These are phyloP conservation scores for Heteromyza rotundicornis DNA, from an alignment of 2,888 invertebrate genomes.

Conservation along the genomic window DNA sequence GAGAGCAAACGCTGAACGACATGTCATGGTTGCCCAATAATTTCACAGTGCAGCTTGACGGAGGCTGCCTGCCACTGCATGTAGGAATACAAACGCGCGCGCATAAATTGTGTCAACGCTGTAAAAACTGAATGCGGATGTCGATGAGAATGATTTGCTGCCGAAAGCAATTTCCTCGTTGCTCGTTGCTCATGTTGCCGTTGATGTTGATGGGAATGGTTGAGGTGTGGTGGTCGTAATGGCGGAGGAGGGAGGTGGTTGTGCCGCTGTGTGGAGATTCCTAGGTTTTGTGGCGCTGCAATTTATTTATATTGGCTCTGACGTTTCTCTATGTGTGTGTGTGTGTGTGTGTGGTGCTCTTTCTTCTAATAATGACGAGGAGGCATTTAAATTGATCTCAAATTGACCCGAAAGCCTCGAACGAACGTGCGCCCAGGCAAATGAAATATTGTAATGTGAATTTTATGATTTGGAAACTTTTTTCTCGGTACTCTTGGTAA, in stretches of 20 bases:
- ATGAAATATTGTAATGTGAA: not conserved
- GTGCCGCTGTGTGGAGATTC: too few relatives aligned
- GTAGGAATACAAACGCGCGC: not conserved
- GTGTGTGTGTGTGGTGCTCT: not conserved
- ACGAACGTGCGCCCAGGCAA: not conserved
- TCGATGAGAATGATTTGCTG: conserved; percentile 2
- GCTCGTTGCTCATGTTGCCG: not conserved
- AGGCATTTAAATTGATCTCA: conserved; percentile 2
- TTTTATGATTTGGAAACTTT: not conserved
- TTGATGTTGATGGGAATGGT: too few relatives aligned
- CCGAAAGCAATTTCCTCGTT: conserved; percentile 1
- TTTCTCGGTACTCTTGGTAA: not conserved
- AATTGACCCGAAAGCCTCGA: not conserved
- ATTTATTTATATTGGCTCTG: too few relatives aligned
- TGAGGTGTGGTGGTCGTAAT: too few relatives aligned
- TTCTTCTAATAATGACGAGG: not conserved
- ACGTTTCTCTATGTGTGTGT: not conserved
- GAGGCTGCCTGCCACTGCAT: not conserved
- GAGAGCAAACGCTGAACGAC: not conserved
- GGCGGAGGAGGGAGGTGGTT: too few relatives aligned
- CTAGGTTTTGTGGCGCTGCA: too few relatives aligned
- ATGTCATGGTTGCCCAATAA: not conserved
- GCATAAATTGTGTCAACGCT: conserved; percentile 2
- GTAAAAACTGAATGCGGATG: not conserved
- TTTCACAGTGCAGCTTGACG: not conserved